phyloP scores from a whole-genome alignment of 2,888 invertebrate genomes.

The Lycia hirtaria region DNA sequence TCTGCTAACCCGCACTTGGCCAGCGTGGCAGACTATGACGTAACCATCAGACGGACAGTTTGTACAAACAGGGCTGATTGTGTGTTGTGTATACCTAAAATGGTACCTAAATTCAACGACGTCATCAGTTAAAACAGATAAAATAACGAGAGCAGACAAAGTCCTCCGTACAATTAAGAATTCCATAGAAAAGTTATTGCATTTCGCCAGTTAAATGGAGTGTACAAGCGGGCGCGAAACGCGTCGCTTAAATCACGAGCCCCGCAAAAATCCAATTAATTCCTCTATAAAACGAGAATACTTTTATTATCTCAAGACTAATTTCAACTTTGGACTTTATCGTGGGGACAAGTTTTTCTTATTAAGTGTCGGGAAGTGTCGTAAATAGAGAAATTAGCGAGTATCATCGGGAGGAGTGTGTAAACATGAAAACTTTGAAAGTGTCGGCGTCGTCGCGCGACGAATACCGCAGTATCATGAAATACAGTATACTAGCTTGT shows the following conservation, averaged over 20 bases:
- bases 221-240: conserved; percentile 43
- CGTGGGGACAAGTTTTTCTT: conserved; percentile 57
- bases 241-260: conserved; percentile 49
- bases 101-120: not conserved
- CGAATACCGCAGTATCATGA: conserved; percentile 22
- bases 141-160: conserved; percentile 22
- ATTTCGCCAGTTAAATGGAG: conserved; percentile 47
- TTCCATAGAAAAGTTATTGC: conserved; percentile 32
- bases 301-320: conserved; percentile 48
- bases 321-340: conserved; percentile 58
- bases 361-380: conserved; percentile 71
- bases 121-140: conserved; percentile 3
- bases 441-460: conserved; percentile 49
- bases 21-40: too few species aligned
- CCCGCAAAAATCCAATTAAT: conserved; percentile 51
- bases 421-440: conserved; percentile 76
- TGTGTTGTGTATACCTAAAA: too few species aligned
- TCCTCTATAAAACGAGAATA: conserved; percentile 42
- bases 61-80: too few species aligned
- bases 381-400: conserved; percentile 79
- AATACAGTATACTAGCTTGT: conserved; percentile 16
- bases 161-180: conserved; percentile 20
- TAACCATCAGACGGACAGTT: too few species aligned
- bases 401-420: conserved; percentile 66
- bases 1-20: too few species aligned